Evolutionary conservation across 2,888 invertebrate species (phyloP).

Genomic region (Tricholauxania praeusta): DNA sequence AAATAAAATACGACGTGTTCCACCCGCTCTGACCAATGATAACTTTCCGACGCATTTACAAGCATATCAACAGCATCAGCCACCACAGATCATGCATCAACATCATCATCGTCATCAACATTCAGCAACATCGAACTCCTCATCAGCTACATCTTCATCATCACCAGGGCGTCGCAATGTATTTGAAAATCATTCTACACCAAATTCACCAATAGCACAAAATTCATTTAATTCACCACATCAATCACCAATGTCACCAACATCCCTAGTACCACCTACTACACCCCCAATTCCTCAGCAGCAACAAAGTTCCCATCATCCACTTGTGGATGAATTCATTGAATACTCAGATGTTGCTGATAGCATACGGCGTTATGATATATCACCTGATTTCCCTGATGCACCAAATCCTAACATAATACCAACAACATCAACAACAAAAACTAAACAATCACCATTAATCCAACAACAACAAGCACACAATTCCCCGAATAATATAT

Average conservation of each 20-base stretch:
- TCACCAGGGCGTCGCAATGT: constrained; percentile 52
- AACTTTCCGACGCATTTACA: constrained; percentile 44
- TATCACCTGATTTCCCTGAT: constrained; percentile 40
- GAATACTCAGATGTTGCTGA: constrained; percentile 63
- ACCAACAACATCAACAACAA: not conserved
- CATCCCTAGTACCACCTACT: constrained; percentile 40
- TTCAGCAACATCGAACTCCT: constrained; percentile 38
- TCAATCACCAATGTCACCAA: constrained; percentile 35
- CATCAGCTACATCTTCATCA: constrained; percentile 43
- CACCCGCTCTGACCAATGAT: constrained; percentile 38
- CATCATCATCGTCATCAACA: constrained; percentile 47
- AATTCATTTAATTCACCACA: constrained; percentile 40
- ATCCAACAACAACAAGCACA: constrained; percentile 36
- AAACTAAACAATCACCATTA: constrained; percentile 31
- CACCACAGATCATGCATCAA: constrained; percentile 46
- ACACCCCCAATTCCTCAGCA: constrained; percentile 36
- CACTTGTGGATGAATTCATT: constrained; percentile 57
- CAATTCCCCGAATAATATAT: constrained; percentile 40
- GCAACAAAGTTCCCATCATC: constrained; percentile 42
- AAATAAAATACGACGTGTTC: constrained; percentile 25
- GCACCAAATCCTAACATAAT: not conserved
- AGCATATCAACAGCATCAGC: constrained; percentile 29
- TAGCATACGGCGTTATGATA: constrained; percentile 58
- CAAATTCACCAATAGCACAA: constrained; percentile 42
- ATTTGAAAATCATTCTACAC: constrained; percentile 48